These are phyloP conservation scores for Crotalus viridis DNA, from an alignment of 2,113 vertebrate species.

Conservation along the genomic window DNA sequence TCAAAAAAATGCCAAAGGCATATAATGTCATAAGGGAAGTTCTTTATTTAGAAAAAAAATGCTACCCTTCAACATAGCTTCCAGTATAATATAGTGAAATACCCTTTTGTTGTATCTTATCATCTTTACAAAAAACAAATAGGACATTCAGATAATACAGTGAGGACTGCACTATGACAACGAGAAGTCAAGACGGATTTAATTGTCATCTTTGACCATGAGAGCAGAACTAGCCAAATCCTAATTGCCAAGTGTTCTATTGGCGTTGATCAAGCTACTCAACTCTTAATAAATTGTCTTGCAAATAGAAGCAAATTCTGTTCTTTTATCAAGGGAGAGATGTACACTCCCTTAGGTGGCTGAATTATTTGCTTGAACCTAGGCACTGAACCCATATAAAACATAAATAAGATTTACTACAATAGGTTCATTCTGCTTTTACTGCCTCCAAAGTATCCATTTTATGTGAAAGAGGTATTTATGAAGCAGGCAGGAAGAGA, in stretches of 20 bases:
- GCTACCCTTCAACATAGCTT: not conserved
- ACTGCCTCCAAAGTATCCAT: not conserved
- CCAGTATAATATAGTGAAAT: not conserved
- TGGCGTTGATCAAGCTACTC: not conserved
- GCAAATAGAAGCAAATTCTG: conserved; percentile 13
- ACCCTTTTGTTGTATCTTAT: not conserved
- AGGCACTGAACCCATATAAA: not conserved
- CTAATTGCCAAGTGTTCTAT: not conserved
- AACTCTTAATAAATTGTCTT: not conserved
- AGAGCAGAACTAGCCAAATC: not conserved
- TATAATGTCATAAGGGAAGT: not conserved
- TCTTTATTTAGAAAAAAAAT: not conserved
- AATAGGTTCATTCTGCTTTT: not conserved
- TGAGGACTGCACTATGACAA: not conserved
- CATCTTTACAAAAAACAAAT: not conserved
- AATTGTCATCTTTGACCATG: not conserved
- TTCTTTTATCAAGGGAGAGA: not conserved
- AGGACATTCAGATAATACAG: not conserved
- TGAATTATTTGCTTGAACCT: not conserved
- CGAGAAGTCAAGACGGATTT: not conserved
- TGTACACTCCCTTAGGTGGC: not conserved
- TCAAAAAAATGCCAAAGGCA: not conserved
- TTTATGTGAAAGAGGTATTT: not conserved
- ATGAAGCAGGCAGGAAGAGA: not conserved
- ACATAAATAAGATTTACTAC: not conserved